Evolutionary conservation across 1,140 invertebrate genomes (phyloP).

Genomic region (Pseudomyrmex flavicornis): DNA sequence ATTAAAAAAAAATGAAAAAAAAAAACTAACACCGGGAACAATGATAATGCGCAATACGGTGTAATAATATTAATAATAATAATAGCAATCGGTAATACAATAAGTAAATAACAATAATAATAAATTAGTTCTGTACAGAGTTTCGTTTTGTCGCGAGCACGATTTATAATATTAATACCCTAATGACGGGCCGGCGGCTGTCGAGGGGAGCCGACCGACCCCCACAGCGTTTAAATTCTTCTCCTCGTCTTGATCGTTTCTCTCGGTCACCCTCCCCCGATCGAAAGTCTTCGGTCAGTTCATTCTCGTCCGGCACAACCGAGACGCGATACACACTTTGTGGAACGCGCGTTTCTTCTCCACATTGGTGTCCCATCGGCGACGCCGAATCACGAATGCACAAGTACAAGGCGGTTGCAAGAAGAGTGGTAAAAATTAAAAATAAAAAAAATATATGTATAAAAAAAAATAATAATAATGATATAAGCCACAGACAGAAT

Average conservation of each 20-base stretch:
- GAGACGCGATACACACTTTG: neutral
- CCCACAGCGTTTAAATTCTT: constrained; percentile 73
- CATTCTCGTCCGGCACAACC: constrained; percentile 6
- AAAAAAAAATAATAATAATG: neutral
- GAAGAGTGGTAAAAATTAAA: constrained; percentile 12
- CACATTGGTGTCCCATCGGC: neutral
- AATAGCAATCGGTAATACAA: constrained; percentile 74
- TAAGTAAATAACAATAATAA: constrained; percentile 85
- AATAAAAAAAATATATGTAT: neutral
- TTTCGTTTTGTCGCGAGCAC: constrained; percentile 77
- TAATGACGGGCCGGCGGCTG: constrained; percentile 70
- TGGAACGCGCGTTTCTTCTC: neutral
- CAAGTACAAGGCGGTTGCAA: neutral
- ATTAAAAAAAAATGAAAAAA: constrained; percentile 40
- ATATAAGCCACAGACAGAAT: neutral
- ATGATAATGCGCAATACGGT: constrained; percentile 77
- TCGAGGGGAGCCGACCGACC: constrained; percentile 60
- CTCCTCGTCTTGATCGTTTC: constrained; percentile 6
- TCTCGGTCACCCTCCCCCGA: constrained; percentile 38
- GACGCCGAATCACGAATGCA: constrained; percentile 10
- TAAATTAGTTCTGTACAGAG: constrained; percentile 86
- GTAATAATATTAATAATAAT: constrained; percentile 76
- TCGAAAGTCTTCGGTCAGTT: constrained; percentile 47
- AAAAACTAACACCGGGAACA: constrained; percentile 74
- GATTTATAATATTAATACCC: constrained; percentile 74